phyloP scores from a whole-genome alignment of 2,113 vertebrate species.

The Acinonyx jubatus region DNA sequence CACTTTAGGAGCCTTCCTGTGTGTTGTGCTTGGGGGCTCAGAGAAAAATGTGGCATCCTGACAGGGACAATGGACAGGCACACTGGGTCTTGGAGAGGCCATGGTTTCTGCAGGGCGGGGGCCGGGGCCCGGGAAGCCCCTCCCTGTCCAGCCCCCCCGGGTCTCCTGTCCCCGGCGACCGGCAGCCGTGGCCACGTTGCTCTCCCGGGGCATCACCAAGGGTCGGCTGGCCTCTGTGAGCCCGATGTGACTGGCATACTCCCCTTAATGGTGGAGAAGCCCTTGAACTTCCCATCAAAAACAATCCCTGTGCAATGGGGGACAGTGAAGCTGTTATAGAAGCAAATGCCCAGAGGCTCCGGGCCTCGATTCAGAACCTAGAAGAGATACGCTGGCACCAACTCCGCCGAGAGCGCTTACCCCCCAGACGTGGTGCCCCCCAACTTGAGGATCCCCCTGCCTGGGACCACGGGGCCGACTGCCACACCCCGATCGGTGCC shows the following conservation, averaged over 20 bases:
- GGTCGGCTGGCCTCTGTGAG: background rate
- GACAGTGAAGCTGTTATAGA: background rate
- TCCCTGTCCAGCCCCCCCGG: background rate
- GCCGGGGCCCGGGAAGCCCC: background rate
- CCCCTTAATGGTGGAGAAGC: background rate
- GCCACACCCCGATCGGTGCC: background rate
- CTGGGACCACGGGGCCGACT: background rate
- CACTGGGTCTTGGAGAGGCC: background rate
- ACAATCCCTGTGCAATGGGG: background rate
- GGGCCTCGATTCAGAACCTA: background rate
- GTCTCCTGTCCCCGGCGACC: no score
- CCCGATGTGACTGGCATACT: background rate
- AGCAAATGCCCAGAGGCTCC: background rate
- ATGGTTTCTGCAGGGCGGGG: background rate
- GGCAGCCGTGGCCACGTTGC: background rate
- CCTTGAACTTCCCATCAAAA: background rate
- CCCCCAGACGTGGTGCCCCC: fast-evolving
- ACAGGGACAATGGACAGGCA: background rate
- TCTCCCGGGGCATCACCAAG: background rate
- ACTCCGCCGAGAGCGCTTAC: fast-evolving
- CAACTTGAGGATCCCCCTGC: background rate
- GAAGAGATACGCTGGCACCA: background rate
- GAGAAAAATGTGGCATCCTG: background rate
- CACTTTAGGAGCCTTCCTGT: fast-evolving
- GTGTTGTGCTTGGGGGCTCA: background rate